Base-by-base conservation (phyloP, 2,113 vertebrate species). In the Engystomops pustulosus region DNA sequence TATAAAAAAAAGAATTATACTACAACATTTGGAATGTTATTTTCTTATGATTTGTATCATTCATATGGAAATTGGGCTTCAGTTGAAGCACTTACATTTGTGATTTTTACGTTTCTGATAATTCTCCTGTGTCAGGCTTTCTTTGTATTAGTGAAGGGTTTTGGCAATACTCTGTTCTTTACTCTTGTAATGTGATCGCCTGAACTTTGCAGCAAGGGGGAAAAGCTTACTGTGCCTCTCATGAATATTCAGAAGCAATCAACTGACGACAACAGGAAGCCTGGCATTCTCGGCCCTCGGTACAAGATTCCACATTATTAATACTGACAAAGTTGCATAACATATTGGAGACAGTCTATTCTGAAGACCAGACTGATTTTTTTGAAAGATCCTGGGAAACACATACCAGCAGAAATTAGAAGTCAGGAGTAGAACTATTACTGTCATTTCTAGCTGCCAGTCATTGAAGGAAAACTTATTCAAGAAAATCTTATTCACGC, bases 181-280 rank as follows among this genome's bases (percentile, higher is more conserved):
- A 25, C 53, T 78, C 51, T n/a, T 60, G 75, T 78, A 78, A 78
- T 78, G n/a, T 41, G 75, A 78, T 78, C 32, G n/a, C n/a, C 34
- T 78, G 49, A 78, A 78, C 51, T 58, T 78, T 38, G 75, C 75
- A 78, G 51, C 12, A 23, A 78, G 75, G 32, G 53, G 53, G 45
- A 20, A 76, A 41, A 23, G 53, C 53, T 58, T 34, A 78, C 75
- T 60, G 34, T 58, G 53, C 75, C 18, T 78, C 53, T 78, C 75
- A 78, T 78, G 75, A 78, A 78, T 78, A 78, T 78, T 78, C 75
- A 78, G 12, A 25, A 41, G 51, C 75, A 78, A 78, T 78, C 75
- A 78, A 41, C 75, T 58, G 51, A 78, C 53, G 51, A 78, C 51
- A 78, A 78, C 75, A 78, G 75, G 75, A 78, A 78, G 53, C 75